Conservation (phyloP, 2,113 vertebrate species). For the Podocnemis expansa region DNA sequence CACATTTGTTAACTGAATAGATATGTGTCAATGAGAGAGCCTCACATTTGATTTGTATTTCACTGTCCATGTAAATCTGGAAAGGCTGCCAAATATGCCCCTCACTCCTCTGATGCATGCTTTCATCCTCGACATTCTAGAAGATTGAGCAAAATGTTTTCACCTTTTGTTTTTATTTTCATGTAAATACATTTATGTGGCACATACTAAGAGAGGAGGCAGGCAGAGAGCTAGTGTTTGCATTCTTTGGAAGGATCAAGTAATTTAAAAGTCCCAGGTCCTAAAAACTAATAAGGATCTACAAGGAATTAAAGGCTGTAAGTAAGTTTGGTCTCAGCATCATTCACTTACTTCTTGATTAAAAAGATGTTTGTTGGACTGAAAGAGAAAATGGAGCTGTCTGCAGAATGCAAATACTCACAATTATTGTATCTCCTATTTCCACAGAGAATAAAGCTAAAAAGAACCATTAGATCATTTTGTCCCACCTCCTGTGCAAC, state of each 20-base stretch:
- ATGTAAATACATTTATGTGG: conserved; percentile 37
- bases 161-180: neutral
- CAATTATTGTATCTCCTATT: neutral
- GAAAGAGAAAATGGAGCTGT: neutral
- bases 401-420: neutral
- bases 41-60: conserved; percentile 26
- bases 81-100: neutral
- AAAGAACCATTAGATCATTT: neutral
- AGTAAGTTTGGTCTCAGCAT: neutral
- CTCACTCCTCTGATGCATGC: neutral
- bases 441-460: neutral
- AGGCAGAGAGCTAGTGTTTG: neutral
- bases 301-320: conserved; percentile 4
- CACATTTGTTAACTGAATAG: rapidly evolving
- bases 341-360: neutral
- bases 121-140: conserved; percentile 22
- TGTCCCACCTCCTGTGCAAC: neutral
- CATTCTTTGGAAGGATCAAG: neutral
- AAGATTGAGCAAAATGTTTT: neutral
- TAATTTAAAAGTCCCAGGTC: conserved; percentile 7
- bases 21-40: neutral
- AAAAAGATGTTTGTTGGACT: neutral
- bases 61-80: neutral
- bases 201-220: rapidly evolving
- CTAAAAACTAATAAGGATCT: neutral